Conservation (phyloP, 2,113 vertebrate species). For the Perca flavescens region DNA sequence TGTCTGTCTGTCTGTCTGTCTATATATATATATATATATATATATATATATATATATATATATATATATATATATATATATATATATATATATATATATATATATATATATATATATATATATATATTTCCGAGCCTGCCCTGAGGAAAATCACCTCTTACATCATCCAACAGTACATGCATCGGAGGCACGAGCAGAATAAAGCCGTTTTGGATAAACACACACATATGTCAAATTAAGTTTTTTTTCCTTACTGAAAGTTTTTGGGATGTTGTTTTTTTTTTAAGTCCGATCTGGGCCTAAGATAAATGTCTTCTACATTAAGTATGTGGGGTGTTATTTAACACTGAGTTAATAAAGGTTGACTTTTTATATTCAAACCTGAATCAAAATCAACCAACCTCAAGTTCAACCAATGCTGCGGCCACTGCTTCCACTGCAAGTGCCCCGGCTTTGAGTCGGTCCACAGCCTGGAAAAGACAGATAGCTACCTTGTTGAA, state of each 20-base stretch:
- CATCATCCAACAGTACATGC: constrained; percentile 43
- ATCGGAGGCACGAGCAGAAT: constrained; percentile 8
- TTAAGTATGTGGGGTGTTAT: neutral
- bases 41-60: no score
- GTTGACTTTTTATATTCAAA: constrained; percentile 1
- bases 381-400: constrained; percentile 66
- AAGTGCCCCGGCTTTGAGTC: constrained; percentile 93
- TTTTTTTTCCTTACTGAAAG: neutral
- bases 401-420: constrained; percentile 97
- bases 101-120: no score
- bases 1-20: no score
- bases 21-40: no score
- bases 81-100: no score
- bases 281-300: neutral
- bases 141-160: constrained; percentile 18
- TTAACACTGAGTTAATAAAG: neutral
- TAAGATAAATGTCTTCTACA: neutral
- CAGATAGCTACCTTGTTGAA: neutral
- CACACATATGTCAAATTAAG: constrained; percentile 11
- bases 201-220: constrained; percentile 30
- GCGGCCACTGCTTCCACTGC: constrained; percentile 97
- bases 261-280: constrained; percentile 25
- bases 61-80: no score
- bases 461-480: constrained; percentile 92
- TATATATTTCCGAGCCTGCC: constrained; percentile 5